Base-by-base conservation (phyloP, 2,113 vertebrate species). In the Albula goreensis region DNA sequence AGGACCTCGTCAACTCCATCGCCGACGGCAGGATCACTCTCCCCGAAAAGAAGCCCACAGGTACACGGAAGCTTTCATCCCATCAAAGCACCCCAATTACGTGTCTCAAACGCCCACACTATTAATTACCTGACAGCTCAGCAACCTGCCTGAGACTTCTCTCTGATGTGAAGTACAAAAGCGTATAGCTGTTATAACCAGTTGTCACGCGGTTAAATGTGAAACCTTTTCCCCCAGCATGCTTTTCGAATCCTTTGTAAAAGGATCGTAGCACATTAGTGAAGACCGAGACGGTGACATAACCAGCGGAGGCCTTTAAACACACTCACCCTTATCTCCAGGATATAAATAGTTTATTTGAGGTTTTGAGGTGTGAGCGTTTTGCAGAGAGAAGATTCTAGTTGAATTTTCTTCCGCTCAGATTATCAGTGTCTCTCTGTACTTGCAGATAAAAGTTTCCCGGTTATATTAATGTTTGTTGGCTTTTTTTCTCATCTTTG, bases 1-100 rank as follows among this genome's bases (percentile, higher is more conserved):
- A 99, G 94, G 96, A 99, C 88, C 96, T 99, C 70, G 98, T 99
- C 0, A 95, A 99, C 94, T 97, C 96, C 0, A 96, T 99, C 85
- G 96, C 97, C 50, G 96, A 97, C 82, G 98, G 98, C 89, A 96
- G 94, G 89, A 98, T 99, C 90, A 92, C 95, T 52, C 96, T 99
- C 85, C 97, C 97, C 53, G 97, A 98, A 82, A 97, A 96, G 88
- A 99, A 97, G 88, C 4, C 92, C 74, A 88, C 94, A 90, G 96
- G 97, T 99, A 83, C 84, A 94, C 93, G 31, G 31, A 41, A 41
- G 31, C 31, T 41, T 41, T 41, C 31, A 41, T 41, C 31, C 31
- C 31, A 41, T 41, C 31, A 41, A 41, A 41, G 31, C 31, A 41
- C 31, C 31, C 31, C 31, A 41, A 41, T 41, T 41, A 41, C 31